Percentiles rank a stretch among this genome's conserved stretches.
Conservation (phyloP, 2,888 invertebrate genomes). For the Rhorus exstirpatorius region DNA sequence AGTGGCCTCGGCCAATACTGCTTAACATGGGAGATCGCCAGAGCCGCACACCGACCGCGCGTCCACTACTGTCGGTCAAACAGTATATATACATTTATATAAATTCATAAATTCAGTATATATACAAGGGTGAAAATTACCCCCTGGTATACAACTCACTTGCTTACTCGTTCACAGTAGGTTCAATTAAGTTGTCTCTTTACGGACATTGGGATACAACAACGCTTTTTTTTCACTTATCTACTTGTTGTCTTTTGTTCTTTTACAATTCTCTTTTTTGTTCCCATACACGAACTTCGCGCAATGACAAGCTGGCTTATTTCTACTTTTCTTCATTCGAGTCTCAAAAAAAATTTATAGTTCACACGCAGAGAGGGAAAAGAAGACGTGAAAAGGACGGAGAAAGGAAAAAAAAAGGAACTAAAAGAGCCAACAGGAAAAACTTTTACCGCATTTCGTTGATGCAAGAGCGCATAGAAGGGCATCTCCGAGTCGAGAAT, state of each 20-base stretch:
- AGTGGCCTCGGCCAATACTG: no score
- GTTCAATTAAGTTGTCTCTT: constrained; percentile 59
- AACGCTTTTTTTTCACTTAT: constrained; percentile 12
- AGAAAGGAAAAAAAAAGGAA: neutral
- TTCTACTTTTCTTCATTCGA: constrained; percentile 41
- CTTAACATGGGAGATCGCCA: no score
- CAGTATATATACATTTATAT: no score
- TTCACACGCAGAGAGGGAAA: neutral
- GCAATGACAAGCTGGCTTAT: neutral
- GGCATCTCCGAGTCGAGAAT: constrained; percentile 26
- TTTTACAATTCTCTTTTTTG: constrained; percentile 1
- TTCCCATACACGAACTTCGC: neutral
- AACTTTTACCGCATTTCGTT: constrained; percentile 40
- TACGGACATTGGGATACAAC: constrained; percentile 31
- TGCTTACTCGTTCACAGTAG: constrained; percentile 39
- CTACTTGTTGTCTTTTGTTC: constrained; percentile 53
- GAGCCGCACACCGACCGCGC: no score
- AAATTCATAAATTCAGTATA: no score
- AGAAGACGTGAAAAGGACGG: neutral
- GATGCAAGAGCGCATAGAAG: constrained; percentile 31
- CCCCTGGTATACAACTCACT: constrained; percentile 2
- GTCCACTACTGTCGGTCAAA: no score
- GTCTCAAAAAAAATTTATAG: constrained; percentile 26
- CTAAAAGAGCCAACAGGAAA: neutral
- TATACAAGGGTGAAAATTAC: constrained; percentile 7